These are phyloP conservation scores for Ischnura elegans DNA, from an alignment of 2,888 invertebrate species.

Conservation along the genomic window DNA sequence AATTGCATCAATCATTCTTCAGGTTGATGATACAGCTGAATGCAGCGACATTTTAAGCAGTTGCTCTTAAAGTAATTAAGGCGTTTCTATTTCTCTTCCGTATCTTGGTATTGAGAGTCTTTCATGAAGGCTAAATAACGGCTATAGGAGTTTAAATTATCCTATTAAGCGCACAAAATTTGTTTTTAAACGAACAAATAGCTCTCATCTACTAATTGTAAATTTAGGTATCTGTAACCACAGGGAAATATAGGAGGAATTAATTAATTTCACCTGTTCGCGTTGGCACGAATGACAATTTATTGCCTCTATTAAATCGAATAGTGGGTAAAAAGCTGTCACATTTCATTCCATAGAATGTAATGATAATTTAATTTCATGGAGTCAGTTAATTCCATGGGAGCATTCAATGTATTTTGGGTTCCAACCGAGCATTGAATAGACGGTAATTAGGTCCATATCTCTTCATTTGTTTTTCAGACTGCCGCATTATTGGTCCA, in stretches of 20 bases:
- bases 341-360: background rate
- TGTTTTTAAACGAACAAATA: too few species aligned
- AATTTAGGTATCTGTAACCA: background rate
- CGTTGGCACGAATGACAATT: background rate
- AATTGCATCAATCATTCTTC: too few species aligned
- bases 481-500: background rate
- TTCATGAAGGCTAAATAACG: too few species aligned
- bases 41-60: too few species aligned
- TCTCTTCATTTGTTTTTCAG: slow-evolving; percentile 24
- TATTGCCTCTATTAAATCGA: background rate
- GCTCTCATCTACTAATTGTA: too few species aligned
- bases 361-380: background rate
- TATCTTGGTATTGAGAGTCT: too few species aligned
- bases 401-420: background rate
- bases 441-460: background rate
- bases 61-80: too few species aligned
- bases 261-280: background rate
- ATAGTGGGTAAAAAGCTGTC: slow-evolving; percentile 5
- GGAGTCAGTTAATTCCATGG: slow-evolving; percentile 4
- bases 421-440: background rate
- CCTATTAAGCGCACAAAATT: too few species aligned
- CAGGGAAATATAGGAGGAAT: background rate
- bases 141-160: too few species aligned
- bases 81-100: too few species aligned
- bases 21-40: too few species aligned